phyloP scores from a whole-genome alignment of 2,888 invertebrate genomes.

The Heliconius aoede region DNA sequence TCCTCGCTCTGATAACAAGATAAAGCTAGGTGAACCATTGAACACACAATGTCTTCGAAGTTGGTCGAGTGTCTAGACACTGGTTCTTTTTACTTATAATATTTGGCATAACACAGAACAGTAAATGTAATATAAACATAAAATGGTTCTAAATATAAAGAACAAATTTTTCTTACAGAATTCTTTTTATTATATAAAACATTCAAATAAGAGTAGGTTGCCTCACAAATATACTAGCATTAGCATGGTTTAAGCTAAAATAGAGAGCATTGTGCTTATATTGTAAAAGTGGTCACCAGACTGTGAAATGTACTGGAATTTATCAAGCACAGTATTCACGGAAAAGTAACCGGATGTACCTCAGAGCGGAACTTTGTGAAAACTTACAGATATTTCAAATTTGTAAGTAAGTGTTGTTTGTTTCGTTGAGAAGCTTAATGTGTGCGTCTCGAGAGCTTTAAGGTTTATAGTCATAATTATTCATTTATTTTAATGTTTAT shows the following conservation, averaged over 20 bases:
- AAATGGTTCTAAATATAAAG: too few species aligned
- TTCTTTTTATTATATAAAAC: neutral
- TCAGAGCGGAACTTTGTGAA: slow-evolving; percentile 18
- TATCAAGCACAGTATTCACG: slow-evolving; percentile 49
- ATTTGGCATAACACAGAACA: too few species aligned
- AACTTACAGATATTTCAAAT: slow-evolving; percentile 10
- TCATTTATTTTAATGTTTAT: neutral
- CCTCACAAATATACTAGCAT: slow-evolving; percentile 45
- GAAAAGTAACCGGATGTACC: slow-evolving; percentile 33
- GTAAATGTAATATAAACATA: too few species aligned
- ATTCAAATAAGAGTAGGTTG: slow-evolving; percentile 29
- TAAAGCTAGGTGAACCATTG: too few species aligned
- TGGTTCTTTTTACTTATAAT: too few species aligned
- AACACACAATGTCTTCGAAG: too few species aligned
- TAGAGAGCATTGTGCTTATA: slow-evolving; percentile 49
- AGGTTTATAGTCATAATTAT: too few species aligned
- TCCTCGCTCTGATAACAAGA: too few species aligned
- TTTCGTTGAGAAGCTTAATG: neutral
- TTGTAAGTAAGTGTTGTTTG: neutral
- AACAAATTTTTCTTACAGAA: neutral
- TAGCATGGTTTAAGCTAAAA: slow-evolving; percentile 46
- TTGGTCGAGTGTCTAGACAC: too few species aligned
- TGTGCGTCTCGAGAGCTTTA: neutral
- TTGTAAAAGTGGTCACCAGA: slow-evolving; percentile 63
- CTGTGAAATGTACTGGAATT: slow-evolving; percentile 73